Percentiles rank a stretch among this genome's conserved stretches.
These are phyloP conservation scores for Harpalus rubripes DNA, from an alignment of 2,888 invertebrate species.

Conservation along the genomic window DNA sequence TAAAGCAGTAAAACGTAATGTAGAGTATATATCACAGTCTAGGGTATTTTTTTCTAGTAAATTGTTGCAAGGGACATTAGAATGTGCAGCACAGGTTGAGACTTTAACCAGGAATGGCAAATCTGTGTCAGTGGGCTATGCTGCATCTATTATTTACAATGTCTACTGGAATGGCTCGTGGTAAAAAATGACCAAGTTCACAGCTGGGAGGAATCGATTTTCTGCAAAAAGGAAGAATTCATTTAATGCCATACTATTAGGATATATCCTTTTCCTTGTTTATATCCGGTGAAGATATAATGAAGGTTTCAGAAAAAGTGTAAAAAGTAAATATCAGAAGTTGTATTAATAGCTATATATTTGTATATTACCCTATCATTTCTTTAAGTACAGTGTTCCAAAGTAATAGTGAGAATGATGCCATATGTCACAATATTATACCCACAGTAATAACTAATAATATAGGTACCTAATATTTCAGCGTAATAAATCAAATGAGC, in stretches of 20 bases:
- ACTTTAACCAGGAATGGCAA: constrained; percentile 3
- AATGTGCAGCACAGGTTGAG: not conserved
- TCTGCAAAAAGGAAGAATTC: not conserved
- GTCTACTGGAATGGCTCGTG: constrained; percentile 25
- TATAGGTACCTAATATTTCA: no score
- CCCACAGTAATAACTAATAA: no score
- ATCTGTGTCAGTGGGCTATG: constrained; percentile 26
- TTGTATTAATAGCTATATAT: no score
- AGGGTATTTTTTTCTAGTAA: not conserved
- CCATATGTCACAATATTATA: no score
- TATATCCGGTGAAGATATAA: not conserved
- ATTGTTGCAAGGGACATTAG: not conserved
- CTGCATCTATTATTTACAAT: constrained; percentile 17
- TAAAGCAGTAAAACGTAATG: not conserved
- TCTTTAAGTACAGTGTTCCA: no score
- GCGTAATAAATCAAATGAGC: no score
- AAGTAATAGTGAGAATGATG: no score
- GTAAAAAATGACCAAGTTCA: constrained; percentile 26
- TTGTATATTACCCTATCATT: no score
- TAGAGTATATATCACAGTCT: not conserved
- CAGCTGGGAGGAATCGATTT: not conserved
- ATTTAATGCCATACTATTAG: not conserved
- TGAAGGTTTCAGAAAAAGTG: not conserved
- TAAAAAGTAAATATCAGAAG: not conserved
- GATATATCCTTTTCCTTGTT: not conserved